Evolutionary conservation across 1,140 invertebrate genomes (phyloP), one percentile per base, ranked within the genome.

Genomic region (Cydia pomonella): DNA sequence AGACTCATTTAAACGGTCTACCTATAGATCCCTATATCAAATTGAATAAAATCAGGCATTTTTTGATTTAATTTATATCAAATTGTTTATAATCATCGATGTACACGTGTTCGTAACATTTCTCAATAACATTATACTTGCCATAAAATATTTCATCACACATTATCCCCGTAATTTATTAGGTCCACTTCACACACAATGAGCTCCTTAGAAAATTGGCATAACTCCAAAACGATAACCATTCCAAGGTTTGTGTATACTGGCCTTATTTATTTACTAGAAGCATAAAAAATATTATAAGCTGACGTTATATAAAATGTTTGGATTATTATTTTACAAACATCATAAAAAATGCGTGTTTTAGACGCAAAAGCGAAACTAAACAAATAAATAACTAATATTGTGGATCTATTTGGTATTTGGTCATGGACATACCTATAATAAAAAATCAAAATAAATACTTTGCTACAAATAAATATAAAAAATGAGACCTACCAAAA

Each of bases 151-250:
- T 23, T 44, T 69, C n/a, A 69, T 69, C 64, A 38, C 64, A 69
- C 29, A 38, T 69, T 69, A 69, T 69, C n/a, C 29, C 29, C 12
- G 4, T 38, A 41, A 69, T 69, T 69, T 69, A 69, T 69, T 69
- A 69, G n/a, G 64, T n/a, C 64, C 64, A 29, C 63, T 69, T 18
- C 29, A 41, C 27, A 69, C 29, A 41, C 27, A 33, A 69, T 33
- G 29, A 18, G n/a, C 25, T 69, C 29, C 33, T 69, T 69, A 38
- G n/a, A 1, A 27, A 21, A 38, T 23, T 69, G 64, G 64, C 29
- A n/a, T 7, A 7, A 69, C 2, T 18, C 64, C 64, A 69, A 23
- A 41, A 69, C 64, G 12, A 33, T 69, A 3, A 18, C 29, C 27
- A 59, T 9, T 33, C 21, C 64, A 33, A 69, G 33, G 64, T 69